A percentile compares a stretch with the other conserved stretches of the same genome.
Conservation (phyloP, 2,113 vertebrate genomes). For the Pycnonotus jocosus region DNA sequence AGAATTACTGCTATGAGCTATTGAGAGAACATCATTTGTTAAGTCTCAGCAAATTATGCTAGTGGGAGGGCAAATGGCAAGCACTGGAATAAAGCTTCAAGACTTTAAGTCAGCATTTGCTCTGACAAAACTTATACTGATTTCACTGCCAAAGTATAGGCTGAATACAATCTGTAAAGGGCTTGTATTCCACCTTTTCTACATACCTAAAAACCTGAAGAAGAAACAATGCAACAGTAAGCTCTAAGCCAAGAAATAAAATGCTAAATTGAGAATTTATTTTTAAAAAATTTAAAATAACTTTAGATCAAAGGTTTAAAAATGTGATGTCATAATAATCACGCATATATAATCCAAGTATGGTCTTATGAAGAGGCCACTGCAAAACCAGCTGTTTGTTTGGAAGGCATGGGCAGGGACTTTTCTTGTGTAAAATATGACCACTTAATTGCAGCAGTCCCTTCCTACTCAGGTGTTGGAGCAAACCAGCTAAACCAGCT, state of each 20-base stretch:
- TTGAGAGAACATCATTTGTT: conserved; percentile 61
- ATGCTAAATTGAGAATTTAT: not conserved
- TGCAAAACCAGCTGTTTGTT: not conserved
- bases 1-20: conserved; percentile 61
- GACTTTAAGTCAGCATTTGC: conserved; percentile 24
- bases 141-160: not conserved
- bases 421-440: not conserved
- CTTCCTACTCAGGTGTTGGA: not conserved
- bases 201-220: not conserved
- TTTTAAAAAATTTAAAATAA: not conserved
- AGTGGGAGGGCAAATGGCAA: conserved; percentile 46
- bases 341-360: not conserved
- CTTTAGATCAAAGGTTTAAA: conserved; percentile 9
- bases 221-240: not conserved
- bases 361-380: not conserved
- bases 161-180: not conserved
- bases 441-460: not conserved
- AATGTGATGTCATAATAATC: not conserved
- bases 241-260: conserved; percentile 17
- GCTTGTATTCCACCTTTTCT: not conserved
- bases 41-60: conserved; percentile 63
- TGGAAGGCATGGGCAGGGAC: not conserved
- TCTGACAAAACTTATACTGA: not conserved
- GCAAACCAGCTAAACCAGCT: not conserved
- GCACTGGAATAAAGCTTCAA: conserved; percentile 31